phyloP scores from a whole-genome alignment of 2,888 invertebrate species.

The Mythimna ferrago region DNA sequence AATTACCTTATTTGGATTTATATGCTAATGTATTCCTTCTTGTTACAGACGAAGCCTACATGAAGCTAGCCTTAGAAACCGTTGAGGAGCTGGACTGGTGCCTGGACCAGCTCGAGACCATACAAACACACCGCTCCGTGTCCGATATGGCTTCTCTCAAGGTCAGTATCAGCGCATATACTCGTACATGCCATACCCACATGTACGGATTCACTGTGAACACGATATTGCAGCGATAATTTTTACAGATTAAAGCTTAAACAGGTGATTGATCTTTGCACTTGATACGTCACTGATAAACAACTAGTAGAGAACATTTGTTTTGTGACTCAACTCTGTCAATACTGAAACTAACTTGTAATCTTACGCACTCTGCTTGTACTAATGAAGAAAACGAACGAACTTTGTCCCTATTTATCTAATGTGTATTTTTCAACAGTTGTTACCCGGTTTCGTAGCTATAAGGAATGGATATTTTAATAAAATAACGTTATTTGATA shows the following conservation, averaged over 20 bases:
- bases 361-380: constrained; percentile 2
- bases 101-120: constrained; percentile 99
- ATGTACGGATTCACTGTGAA: constrained; percentile 54
- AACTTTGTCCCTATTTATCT: constrained; percentile 25
- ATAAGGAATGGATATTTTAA: constrained; percentile 9
- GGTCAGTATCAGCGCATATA: constrained; percentile 91
- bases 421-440: constrained; percentile 8
- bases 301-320: constrained; percentile 21
- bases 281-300: constrained; percentile 43
- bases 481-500: not conserved
- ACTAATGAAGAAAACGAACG: constrained; percentile 19
- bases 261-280: constrained; percentile 56
- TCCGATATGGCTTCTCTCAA: constrained; percentile 99
- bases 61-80: constrained; percentile 98
- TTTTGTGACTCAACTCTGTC: constrained; percentile 43
- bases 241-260: constrained; percentile 15
- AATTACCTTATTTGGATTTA: too few relatives aligned
- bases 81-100: constrained; percentile 99
- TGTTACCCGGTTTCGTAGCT: not conserved
- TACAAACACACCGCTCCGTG: constrained; percentile 99
- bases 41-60: constrained; percentile 96
- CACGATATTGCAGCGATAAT: constrained; percentile 25
- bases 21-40: constrained; percentile 50
- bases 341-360: constrained; percentile 38
- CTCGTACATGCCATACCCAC: constrained; percentile 1